phyloP scores from a whole-genome alignment of 1,140 invertebrate genomes.

The Temnothorax nylanderi region DNA sequence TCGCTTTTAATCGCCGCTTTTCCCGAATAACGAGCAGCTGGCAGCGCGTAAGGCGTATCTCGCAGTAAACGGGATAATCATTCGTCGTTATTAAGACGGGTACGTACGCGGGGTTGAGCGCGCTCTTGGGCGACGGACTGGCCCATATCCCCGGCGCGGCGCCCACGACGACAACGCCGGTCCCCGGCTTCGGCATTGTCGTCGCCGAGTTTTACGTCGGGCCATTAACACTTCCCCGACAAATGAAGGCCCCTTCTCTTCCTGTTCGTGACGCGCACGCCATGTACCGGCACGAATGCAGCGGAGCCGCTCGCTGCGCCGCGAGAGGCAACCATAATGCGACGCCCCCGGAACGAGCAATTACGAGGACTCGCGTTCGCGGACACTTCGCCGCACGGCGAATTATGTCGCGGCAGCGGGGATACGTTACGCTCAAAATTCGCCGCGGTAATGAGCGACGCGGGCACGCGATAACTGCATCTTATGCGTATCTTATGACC shows the following conservation, averaged over 20 bases:
- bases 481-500: constrained; percentile 71
- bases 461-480: constrained; percentile 68
- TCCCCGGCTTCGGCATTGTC: constrained; percentile 75
- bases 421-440: constrained; percentile 73
- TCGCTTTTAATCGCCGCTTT: constrained; percentile 19
- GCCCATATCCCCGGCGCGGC: constrained; percentile 77
- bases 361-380: constrained; percentile 67
- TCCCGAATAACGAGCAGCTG: constrained; percentile 34
- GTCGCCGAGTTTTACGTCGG: constrained; percentile 75
- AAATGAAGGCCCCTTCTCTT: constrained; percentile 76
- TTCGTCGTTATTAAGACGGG: constrained; percentile 62
- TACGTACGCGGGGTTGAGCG: constrained; percentile 35
- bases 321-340: constrained; percentile 55
- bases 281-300: constrained; percentile 56
- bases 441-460: constrained; percentile 64
- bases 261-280: constrained; percentile 63
- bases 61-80: constrained; percentile 58
- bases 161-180: constrained; percentile 71
- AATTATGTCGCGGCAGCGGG: constrained; percentile 70
- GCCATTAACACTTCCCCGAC: constrained; percentile 80
- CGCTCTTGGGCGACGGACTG: constrained; percentile 66
- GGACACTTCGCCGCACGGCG: constrained; percentile 50
- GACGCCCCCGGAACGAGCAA: constrained; percentile 71
- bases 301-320: background rate
- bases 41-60: constrained; percentile 22